Conservation (phyloP, 2,113 vertebrate species). For the Echinops telfairi region DNA sequence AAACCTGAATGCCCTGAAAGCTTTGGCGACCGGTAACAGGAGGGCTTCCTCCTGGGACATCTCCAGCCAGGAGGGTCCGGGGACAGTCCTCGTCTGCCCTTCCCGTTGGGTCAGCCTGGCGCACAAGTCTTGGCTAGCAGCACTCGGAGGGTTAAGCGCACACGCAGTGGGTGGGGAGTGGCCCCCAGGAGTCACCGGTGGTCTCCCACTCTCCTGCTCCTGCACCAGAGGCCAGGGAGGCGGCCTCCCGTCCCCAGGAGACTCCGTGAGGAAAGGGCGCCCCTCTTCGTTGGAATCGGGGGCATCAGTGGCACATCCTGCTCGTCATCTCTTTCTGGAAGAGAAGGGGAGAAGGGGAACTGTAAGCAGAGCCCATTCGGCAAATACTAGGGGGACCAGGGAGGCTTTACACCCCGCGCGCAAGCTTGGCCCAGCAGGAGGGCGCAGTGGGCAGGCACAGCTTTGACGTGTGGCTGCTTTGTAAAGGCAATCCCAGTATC, state of each 20-base stretch:
- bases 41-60: slow-evolving; percentile 22
- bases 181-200: slow-evolving; percentile 50
- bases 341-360: slow-evolving; percentile 67
- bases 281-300: slow-evolving; percentile 67
- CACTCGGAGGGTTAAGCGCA: slow-evolving; percentile 80
- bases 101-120: background rate
- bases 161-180: background rate
- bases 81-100: slow-evolving; percentile 42
- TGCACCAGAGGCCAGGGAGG: background rate
- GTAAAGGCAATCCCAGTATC: background rate
- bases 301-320: slow-evolving; percentile 89
- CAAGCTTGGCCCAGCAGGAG: background rate
- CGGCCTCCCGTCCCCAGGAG: slow-evolving; percentile 34
- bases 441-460: background rate
- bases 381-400: background rate
- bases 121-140: slow-evolving; percentile 79
- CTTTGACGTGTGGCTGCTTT: slow-evolving; percentile 4
- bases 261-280: slow-evolving; percentile 50
- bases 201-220: slow-evolving; percentile 54
- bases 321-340: slow-evolving; percentile 92
- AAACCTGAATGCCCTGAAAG: slow-evolving; percentile 80
- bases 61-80: background rate
- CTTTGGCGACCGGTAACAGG: slow-evolving; percentile 61
- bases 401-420: background rate
- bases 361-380: background rate